phyloP scores from a whole-genome alignment of 1,140 invertebrate species.

The Papilio aristodemus region DNA sequence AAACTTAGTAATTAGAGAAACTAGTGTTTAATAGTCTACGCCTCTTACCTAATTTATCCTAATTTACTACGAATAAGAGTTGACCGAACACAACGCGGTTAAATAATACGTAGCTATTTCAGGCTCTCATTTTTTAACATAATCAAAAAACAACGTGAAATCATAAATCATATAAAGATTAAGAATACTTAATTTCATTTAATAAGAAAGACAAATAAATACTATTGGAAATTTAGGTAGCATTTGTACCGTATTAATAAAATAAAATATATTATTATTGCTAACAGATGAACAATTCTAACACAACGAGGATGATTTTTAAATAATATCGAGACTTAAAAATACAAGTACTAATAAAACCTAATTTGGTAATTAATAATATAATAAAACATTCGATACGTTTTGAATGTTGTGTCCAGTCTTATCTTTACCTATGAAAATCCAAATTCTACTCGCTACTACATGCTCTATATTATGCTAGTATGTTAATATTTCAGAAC shows the following conservation, averaged over 20 bases:
- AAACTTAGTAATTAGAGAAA: conserved; percentile 76
- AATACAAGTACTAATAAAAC: not conserved
- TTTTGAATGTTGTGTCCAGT: conserved; percentile 52
- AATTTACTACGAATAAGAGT: conserved; percentile 47
- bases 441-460: conserved; percentile 62
- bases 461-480: conserved; percentile 59
- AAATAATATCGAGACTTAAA: no score
- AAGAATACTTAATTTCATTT: no score
- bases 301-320: no score
- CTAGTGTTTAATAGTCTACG: conserved; percentile 58
- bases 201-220: no score
- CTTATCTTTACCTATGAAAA: conserved; percentile 62
- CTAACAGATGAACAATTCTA: no score
- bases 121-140: no score
- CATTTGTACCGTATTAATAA: no score
- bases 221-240: no score
- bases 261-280: no score
- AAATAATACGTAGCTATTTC: not conserved
- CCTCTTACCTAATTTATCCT: conserved; percentile 60
- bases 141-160: no score
- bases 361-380: not conserved
- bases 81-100: conserved; percentile 58
- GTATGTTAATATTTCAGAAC: conserved; percentile 48
- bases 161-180: no score
- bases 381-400: conserved; percentile 24